Percentiles rank a stretch among this genome's conserved stretches.
Evolutionary conservation across 1,140 invertebrate species (phyloP).

Genomic region (Lordiphosa collinella): DNA sequence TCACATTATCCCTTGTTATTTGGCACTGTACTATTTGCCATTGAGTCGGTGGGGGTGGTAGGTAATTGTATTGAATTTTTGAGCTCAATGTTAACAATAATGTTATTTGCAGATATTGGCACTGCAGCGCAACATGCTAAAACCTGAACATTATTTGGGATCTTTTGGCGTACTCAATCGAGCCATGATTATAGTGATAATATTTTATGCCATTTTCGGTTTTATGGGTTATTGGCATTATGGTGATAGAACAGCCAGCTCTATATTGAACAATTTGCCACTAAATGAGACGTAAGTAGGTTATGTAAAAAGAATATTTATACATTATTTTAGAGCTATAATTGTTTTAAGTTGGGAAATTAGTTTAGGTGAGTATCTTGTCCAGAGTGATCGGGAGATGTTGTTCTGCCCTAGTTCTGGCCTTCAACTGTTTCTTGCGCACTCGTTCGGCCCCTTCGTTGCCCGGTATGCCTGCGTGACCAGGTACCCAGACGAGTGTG

Average conservation of each 20-base stretch:
- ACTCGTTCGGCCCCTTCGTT: no score
- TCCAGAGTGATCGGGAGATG: no score
- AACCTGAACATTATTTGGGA: constrained; percentile 35
- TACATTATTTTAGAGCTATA: no score
- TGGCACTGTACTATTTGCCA: constrained; percentile 45
- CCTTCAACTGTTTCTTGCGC: no score
- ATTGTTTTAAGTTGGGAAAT: no score
- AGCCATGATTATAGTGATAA: constrained; percentile 30
- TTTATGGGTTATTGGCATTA: constrained; percentile 51
- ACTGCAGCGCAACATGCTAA: constrained; percentile 27
- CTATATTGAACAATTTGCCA: constrained; percentile 45
- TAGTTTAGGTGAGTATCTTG: no score
- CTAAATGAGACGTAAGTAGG: constrained; percentile 23
- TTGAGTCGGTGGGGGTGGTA: constrained; percentile 47
- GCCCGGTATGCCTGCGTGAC: no score
- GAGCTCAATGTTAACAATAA: background rate
- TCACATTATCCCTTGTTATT: constrained; percentile 26
- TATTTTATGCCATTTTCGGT: constrained; percentile 35
- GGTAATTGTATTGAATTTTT: background rate
- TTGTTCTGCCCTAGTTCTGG: no score
- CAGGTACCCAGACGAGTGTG: no score
- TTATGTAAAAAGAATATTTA: no score
- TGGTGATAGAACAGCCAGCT: constrained; percentile 23
- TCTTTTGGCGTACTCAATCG: constrained; percentile 41
- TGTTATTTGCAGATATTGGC: constrained; percentile 21